Evolutionary conservation across 1,140 invertebrate species (phyloP).

Genomic region (Calycopis cecrops): DNA sequence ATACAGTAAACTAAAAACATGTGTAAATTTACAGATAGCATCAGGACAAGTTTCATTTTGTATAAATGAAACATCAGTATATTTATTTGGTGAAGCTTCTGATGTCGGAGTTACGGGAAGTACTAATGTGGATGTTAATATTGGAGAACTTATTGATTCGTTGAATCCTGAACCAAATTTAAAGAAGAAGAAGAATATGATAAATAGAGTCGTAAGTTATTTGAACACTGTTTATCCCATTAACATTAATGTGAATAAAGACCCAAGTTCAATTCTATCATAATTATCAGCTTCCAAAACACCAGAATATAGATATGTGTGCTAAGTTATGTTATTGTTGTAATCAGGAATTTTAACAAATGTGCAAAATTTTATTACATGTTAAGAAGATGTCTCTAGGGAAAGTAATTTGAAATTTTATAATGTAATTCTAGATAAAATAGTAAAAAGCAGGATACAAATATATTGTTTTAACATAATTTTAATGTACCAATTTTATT

Average conservation of each 20-base stretch:
- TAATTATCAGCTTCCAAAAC: too few relatives aligned
- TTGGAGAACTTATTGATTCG: conserved; percentile 75
- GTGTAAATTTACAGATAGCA: conserved; percentile 69
- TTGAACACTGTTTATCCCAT: not conserved
- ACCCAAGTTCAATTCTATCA: too few relatives aligned
- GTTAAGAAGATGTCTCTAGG: too few relatives aligned
- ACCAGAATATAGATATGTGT: too few relatives aligned
- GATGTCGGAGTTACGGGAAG: conserved; percentile 73
- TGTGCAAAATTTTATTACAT: too few relatives aligned
- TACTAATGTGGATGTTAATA: conserved; percentile 70
- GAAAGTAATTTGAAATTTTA: not conserved
- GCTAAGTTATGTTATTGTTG: too few relatives aligned
- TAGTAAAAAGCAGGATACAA: conserved; percentile 12
- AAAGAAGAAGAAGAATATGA: conserved; percentile 70
- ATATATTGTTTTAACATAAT: conserved; percentile 11
- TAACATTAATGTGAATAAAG: not conserved
- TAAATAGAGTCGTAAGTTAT: conserved; percentile 59
- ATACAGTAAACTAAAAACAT: not conserved
- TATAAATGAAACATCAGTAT: conserved; percentile 76
- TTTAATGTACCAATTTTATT: conserved; percentile 5
- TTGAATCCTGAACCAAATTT: conserved; percentile 53
- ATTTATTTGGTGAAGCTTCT: conserved; percentile 76
- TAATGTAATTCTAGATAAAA: not conserved
- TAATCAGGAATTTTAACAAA: too few relatives aligned
- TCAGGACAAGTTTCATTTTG: conserved; percentile 80